phyloP scores from a whole-genome alignment of 2,113 vertebrate genomes.

The Hystrix brachyura region DNA sequence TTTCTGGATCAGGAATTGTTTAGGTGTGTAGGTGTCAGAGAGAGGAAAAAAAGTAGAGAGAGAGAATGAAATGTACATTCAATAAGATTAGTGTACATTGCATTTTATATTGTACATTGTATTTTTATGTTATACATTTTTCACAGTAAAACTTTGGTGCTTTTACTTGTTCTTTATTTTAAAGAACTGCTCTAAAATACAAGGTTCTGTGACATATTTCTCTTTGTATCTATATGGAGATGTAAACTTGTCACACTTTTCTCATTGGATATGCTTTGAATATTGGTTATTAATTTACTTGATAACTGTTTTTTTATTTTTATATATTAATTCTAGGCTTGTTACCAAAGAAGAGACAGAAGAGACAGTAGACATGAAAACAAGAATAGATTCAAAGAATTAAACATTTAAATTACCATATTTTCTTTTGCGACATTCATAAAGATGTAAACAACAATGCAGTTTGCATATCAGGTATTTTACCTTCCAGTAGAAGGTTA shows the following conservation, averaged over 20 bases:
- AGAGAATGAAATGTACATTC: neutral
- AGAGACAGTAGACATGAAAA: neutral
- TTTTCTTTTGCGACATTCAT: neutral
- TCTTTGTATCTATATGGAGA: neutral
- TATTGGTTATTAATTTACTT: neutral
- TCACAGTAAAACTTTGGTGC: neutral
- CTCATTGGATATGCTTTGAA: neutral
- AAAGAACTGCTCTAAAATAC: neutral
- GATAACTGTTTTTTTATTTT: neutral
- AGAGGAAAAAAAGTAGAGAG: neutral
- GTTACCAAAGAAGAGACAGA: neutral
- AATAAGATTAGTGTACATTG: neutral
- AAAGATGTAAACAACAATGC: neutral
- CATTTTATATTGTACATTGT: neutral
- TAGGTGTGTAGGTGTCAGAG: neutral
- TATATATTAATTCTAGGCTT: neutral
- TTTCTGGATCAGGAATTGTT: neutral
- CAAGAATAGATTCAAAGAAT: neutral
- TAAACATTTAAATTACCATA: neutral
- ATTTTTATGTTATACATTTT: neutral
- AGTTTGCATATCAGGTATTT: neutral
- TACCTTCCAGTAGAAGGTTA: neutral
- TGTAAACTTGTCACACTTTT: neutral
- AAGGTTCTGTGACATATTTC: neutral
- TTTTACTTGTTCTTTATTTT: neutral